Evolutionary conservation across 2,113 vertebrate species (phyloP).

Genomic region (Pristiophorus japonicus): DNA sequence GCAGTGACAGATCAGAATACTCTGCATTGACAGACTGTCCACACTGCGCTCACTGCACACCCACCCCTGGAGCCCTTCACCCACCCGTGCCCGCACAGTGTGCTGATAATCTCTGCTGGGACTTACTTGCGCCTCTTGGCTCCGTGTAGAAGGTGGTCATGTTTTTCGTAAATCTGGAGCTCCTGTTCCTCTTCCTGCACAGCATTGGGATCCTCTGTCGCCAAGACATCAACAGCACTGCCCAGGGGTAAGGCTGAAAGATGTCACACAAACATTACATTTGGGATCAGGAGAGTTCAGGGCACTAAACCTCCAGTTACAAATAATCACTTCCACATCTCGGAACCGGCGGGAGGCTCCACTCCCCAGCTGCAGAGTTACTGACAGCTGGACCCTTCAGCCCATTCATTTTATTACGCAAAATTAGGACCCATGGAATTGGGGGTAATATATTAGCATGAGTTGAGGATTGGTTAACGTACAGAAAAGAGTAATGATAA

Average conservation of each 20-base stretch:
- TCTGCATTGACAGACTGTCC: too few species aligned
- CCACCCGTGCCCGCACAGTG: neutral
- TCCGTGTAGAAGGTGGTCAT: slow-evolving; percentile 84
- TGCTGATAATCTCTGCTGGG: neutral
- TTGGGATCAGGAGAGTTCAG: neutral
- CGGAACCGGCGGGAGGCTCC: too few species aligned
- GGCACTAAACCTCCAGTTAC: too few species aligned
- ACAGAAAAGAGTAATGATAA: too few species aligned
- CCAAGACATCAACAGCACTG: slow-evolving; percentile 75
- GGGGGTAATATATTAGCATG: too few species aligned
- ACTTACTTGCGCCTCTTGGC: slow-evolving; percentile 71
- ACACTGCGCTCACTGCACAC: neutral
- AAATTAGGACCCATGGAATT: too few species aligned
- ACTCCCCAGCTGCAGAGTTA: too few species aligned
- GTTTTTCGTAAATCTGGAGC: slow-evolving; percentile 89
- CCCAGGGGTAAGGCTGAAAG: slow-evolving; percentile 74
- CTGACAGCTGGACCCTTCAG: neutral
- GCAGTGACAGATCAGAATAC: too few species aligned
- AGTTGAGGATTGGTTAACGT: too few species aligned
- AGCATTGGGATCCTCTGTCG: slow-evolving; percentile 77
- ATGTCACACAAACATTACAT: neutral
- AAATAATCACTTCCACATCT: neutral
- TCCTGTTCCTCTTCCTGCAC: slow-evolving; percentile 72
- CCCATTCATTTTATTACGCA: too few species aligned
- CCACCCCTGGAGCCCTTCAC: neutral